Conservation (phyloP, 30 jellyfish, hydroid and myxozoan species). For the Hydractinia echinata region DNA sequence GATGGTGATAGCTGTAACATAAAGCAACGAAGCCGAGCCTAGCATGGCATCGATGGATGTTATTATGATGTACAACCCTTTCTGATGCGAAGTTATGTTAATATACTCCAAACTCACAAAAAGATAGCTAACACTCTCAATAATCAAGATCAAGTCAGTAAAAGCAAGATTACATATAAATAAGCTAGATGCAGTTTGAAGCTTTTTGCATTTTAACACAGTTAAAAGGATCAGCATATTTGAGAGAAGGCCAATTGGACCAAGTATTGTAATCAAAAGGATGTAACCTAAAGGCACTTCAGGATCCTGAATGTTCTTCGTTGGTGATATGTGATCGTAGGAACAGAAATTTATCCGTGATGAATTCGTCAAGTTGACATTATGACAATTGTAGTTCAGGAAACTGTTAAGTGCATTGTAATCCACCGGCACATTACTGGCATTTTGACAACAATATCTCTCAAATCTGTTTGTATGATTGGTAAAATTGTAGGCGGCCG, state of each 20-base stretch:
- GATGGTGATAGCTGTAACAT: conserved; percentile 1
- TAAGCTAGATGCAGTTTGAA: conserved; percentile 1
- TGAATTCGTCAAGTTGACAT: neutral
- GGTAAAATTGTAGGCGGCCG: neutral
- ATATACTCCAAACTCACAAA: neutral
- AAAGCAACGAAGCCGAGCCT: conserved; percentile 28
- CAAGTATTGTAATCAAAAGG: neutral
- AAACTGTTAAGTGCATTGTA: neutral
- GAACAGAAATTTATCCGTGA: neutral
- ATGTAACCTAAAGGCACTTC: neutral
- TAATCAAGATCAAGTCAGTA: neutral
- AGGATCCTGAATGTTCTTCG: conserved; percentile 2
- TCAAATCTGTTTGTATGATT: neutral
- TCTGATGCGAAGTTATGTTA: neutral
- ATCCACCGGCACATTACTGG: neutral
- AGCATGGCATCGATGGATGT: conserved; percentile 12
- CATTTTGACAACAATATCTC: conserved; percentile 2
- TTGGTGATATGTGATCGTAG: neutral
- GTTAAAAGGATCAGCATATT: neutral
- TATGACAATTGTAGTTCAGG: neutral
- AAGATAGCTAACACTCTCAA: neutral
- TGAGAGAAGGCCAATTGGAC: conserved; percentile 18
- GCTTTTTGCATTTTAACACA: neutral
- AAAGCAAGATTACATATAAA: conserved; percentile 15
- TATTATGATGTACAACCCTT: neutral